phyloP scores from a whole-genome alignment of 2,888 invertebrate genomes.

The Beris morrisii region DNA sequence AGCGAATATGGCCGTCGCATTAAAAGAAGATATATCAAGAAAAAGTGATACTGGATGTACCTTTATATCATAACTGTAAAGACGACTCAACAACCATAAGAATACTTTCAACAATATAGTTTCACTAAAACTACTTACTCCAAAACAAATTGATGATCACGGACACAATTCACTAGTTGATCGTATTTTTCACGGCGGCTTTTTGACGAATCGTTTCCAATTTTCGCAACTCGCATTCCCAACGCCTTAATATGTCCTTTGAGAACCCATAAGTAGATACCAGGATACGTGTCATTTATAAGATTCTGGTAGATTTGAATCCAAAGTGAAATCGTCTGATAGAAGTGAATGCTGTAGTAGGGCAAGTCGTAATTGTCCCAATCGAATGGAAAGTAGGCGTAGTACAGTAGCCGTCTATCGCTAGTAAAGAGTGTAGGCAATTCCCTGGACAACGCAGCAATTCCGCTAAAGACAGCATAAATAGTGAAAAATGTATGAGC shows the following conservation, averaged over 20 bases:
- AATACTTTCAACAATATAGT: too few relatives aligned
- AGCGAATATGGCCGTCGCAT: too few relatives aligned
- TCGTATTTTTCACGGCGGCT: constrained; percentile 15
- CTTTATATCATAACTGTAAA: too few relatives aligned
- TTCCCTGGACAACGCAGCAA: background rate
- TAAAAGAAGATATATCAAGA: too few relatives aligned
- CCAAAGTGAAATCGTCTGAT: constrained; percentile 20
- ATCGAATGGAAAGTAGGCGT: constrained; percentile 32
- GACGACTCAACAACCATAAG: too few relatives aligned
- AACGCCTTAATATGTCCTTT: constrained; percentile 19
- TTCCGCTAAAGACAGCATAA: constrained; percentile 45
- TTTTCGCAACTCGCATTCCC: background rate
- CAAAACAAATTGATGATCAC: constrained; percentile 11
- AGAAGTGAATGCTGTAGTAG: background rate
- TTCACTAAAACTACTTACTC: background rate
- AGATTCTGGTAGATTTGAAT: constrained; percentile 23
- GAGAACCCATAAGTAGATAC: constrained; percentile 15
- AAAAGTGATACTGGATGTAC: too few relatives aligned
- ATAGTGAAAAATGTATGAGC: constrained; percentile 44
- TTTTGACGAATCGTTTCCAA: constrained; percentile 16
- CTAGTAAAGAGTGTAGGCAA: constrained; percentile 3
- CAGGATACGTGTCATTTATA: constrained; percentile 18
- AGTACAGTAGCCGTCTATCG: constrained; percentile 14
- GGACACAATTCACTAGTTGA: background rate
- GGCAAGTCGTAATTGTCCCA: background rate